These are phyloP conservation scores for Andrena marginata DNA, from an alignment of 2,888 invertebrate species.

Conservation along the genomic window DNA sequence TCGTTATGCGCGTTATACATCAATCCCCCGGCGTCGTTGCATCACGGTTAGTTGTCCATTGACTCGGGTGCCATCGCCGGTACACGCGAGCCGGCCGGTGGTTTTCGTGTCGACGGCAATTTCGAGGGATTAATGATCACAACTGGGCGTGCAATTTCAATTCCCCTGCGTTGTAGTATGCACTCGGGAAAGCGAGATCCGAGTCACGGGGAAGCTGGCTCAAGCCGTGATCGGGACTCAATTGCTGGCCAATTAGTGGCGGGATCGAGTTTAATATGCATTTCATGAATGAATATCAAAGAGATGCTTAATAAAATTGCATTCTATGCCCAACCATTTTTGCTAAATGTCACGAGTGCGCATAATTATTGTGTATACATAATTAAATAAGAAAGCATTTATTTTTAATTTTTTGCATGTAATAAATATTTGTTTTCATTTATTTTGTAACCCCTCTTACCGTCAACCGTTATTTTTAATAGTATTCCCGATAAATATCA, in stretches of 20 bases:
- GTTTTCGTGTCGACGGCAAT: slow-evolving; percentile 48
- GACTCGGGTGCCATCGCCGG: neutral
- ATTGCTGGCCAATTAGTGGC: slow-evolving; percentile 1
- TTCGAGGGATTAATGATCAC: slow-evolving; percentile 55
- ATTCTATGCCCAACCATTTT: no score
- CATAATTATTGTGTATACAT: no score
- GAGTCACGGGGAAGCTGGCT: slow-evolving; percentile 45
- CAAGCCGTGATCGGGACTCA: slow-evolving; percentile 10
- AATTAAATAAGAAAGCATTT: no score
- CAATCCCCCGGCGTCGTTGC: slow-evolving; percentile 38
- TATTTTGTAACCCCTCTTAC: no score
- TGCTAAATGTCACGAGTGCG: no score
- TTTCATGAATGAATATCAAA: neutral
- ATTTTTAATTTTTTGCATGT: no score
- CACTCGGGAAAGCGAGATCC: slow-evolving; percentile 22
- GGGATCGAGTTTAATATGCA: neutral
- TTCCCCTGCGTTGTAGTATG: slow-evolving; percentile 25
- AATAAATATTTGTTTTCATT: no score
- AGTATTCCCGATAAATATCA: no score
- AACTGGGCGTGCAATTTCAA: slow-evolving; percentile 38
- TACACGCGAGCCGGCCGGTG: neutral
- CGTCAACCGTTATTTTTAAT: no score
- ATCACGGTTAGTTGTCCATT: slow-evolving; percentile 22
- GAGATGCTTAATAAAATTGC: no score
- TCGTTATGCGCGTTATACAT: slow-evolving; percentile 53